Percentiles rank a stretch among this genome's conserved stretches.
These are phyloP conservation scores for Tenthredo amoena DNA, from an alignment of 2,888 invertebrate genomes.

Conservation along the genomic window DNA sequence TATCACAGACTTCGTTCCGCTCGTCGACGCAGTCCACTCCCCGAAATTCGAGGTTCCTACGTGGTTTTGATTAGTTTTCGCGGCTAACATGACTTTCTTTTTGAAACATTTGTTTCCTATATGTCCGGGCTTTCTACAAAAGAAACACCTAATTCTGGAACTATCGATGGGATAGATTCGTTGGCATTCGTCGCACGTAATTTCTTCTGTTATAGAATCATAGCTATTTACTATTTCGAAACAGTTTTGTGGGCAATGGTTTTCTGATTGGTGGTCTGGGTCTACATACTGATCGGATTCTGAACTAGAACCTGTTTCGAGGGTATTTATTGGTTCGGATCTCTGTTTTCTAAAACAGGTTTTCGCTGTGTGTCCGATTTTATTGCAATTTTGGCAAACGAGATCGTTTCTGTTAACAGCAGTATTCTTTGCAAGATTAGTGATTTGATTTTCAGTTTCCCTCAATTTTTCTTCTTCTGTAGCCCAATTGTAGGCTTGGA, in stretches of 20 bases:
- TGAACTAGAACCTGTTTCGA: no score
- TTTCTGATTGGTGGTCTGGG: neutral
- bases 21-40: neutral
- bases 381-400: neutral
- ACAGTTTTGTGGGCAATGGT: neutral
- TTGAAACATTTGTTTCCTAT: no score
- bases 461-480: neutral
- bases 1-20: neutral
- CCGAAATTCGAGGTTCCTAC: no score
- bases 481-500: no score
- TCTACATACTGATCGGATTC: no score
- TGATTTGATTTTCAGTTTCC: neutral
- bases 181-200: no score
- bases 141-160: neutral
- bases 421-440: neutral
- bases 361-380: neutral
- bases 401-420: neutral
- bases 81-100: no score
- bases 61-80: neutral
- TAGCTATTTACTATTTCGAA: neutral
- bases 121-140: neutral
- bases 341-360: neutral
- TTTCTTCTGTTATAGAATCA: no score
- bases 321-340: no score
- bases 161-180: neutral